Conservation (phyloP, 2,888 invertebrate genomes). For the Cotesia congregata region DNA sequence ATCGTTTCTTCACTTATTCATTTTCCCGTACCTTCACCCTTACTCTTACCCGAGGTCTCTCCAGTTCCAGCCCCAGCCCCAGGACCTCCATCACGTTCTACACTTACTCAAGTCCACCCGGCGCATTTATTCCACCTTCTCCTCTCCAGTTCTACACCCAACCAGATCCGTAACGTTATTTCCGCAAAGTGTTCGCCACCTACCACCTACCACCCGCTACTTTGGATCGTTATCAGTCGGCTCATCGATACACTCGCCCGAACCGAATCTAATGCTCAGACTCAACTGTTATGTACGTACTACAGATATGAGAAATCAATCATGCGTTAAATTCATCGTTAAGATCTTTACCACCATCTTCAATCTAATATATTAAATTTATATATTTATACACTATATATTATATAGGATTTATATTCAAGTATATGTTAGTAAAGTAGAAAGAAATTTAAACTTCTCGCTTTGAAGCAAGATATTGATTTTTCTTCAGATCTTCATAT, state of each 20-base stretch:
- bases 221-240: constrained; percentile 37
- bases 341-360: constrained; percentile 22
- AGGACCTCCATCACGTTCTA: constrained; percentile 8
- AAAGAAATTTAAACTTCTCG: too few species aligned
- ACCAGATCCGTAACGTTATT: constrained; percentile 13
- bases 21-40: neutral
- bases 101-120: constrained; percentile 30
- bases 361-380: neutral
- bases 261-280: constrained; percentile 14
- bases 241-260: constrained; percentile 18
- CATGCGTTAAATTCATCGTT: constrained; percentile 54
- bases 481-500: too few species aligned
- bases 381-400: neutral
- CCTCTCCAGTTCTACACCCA: neutral
- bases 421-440: too few species aligned
- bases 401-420: too few species aligned
- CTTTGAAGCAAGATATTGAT: too few species aligned
- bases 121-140: constrained; percentile 34
- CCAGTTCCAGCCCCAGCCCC: neutral
- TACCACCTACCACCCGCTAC: constrained; percentile 9
- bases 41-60: constrained; percentile 5
- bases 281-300: neutral
- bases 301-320: constrained; percentile 41
- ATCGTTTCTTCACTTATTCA: constrained; percentile 7
- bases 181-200: constrained; percentile 14